Conservation (phyloP, 2,113 vertebrate species). For the Lampris incognitus region DNA sequence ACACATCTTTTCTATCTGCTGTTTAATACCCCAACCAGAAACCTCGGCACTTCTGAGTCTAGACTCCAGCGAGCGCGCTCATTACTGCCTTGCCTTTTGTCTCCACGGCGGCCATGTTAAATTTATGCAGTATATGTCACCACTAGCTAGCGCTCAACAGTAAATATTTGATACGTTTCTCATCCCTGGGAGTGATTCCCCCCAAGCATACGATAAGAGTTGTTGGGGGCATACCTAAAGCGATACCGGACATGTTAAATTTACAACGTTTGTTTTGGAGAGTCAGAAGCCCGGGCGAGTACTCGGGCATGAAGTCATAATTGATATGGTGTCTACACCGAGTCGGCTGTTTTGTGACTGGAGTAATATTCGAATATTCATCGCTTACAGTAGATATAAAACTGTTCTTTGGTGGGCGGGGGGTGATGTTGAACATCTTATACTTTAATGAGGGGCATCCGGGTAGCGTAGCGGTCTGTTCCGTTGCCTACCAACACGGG, state of each 20-base stretch:
- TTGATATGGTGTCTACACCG: conserved; percentile 16
- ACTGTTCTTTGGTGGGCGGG: too few species aligned
- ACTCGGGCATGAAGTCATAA: conserved; percentile 19
- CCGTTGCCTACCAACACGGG: too few species aligned
- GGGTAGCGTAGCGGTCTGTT: too few species aligned
- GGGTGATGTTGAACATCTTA: too few species aligned
- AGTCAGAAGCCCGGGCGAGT: conserved; percentile 22
- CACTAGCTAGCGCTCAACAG: conserved; percentile 52
- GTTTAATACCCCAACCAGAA: conserved; percentile 35
- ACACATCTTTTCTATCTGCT: conserved; percentile 7
- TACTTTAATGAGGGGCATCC: too few species aligned
- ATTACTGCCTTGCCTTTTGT: conserved; percentile 57
- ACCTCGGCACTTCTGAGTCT: conserved; percentile 17
- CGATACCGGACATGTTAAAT: conserved; percentile 61
- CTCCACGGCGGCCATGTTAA: conserved; percentile 70
- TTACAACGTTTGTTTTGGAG: conserved; percentile 67
- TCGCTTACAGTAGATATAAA: neutral
- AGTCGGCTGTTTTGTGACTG: neutral
- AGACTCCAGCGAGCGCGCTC: conserved; percentile 29
- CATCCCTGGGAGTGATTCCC: conserved; percentile 51
- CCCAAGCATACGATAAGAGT: conserved; percentile 61
- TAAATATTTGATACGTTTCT: conserved; percentile 79
- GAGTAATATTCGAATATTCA: conserved; percentile 11
- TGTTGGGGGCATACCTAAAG: conserved; percentile 34
- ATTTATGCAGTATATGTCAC: conserved; percentile 72